Evolutionary conservation across 35 echinoderm and acorn worm species (phyloP).

Genomic region (Nesometra sesokonis): DNA sequence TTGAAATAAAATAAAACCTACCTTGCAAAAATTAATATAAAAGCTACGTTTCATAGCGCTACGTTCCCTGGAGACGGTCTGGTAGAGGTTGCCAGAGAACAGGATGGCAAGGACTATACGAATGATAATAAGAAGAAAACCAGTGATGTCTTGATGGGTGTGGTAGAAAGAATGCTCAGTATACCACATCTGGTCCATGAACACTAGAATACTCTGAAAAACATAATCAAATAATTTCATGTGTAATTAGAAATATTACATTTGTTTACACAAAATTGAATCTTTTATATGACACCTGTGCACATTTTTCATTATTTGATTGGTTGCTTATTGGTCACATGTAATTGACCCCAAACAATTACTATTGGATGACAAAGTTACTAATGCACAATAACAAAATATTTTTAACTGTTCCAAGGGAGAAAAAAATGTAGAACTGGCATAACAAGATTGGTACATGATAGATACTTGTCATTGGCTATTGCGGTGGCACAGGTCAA

Average conservation of each 20-base stretch:
- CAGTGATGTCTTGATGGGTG: slow-evolving; percentile 59
- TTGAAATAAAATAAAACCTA: slow-evolving; percentile 5
- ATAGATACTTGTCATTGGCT: too few relatives aligned
- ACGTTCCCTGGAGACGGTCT: slow-evolving; percentile 70
- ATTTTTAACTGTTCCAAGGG: too few relatives aligned
- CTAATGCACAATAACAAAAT: too few relatives aligned
- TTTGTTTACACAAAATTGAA: too few relatives aligned
- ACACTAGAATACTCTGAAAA: slow-evolving; percentile 46
- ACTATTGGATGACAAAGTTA: too few relatives aligned
- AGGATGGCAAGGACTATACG: slow-evolving; percentile 52
- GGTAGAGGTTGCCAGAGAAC: slow-evolving; percentile 66
- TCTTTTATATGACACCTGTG: too few relatives aligned
- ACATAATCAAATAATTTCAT: not conserved
- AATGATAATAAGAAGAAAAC: slow-evolving; percentile 51
- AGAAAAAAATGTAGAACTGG: too few relatives aligned
- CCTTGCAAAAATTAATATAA: slow-evolving; percentile 84
- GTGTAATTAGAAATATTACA: too few relatives aligned
- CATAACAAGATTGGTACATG: too few relatives aligned
- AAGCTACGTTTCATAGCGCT: slow-evolving; percentile 59
- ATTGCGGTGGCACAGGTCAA: too few relatives aligned
- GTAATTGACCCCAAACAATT: not conserved
- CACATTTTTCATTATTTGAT: not conserved
- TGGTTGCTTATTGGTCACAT: not conserved
- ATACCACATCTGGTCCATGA: slow-evolving; percentile 54
- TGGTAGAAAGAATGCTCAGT: slow-evolving; percentile 64